Conservation (phyloP, 2,797 vertebrate genomes). For the Pseudochaenichthys georgianus region DNA sequence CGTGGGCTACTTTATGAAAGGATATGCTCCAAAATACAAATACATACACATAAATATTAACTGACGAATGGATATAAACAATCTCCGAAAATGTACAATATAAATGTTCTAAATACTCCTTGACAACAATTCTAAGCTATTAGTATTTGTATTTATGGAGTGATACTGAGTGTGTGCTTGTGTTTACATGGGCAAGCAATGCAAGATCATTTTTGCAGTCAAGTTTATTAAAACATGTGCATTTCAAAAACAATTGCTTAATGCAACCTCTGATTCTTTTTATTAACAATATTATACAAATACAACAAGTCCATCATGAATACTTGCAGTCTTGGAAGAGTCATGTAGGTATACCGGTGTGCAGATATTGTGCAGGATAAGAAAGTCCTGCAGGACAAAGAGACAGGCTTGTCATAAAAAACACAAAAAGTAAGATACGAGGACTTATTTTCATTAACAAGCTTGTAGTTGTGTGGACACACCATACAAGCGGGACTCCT, state of each 20-base stretch:
- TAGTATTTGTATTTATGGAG: neutral
- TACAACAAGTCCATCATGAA: too few species aligned
- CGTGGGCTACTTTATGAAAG: too few species aligned
- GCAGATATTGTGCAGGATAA: neutral
- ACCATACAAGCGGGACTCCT: conserved; percentile 7
- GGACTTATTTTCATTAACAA: neutral
- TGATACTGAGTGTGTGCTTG: neutral
- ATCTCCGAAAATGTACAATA: neutral
- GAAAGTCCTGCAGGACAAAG: neutral
- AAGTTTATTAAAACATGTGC: too few species aligned
- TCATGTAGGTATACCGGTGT: neutral
- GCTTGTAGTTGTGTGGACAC: neutral
- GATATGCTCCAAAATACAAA: neutral
- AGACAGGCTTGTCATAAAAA: neutral
- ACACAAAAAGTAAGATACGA: neutral
- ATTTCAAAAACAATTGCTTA: too few species aligned
- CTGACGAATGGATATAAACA: neutral
- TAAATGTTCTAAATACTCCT: neutral
- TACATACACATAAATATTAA: neutral
- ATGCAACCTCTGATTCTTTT: too few species aligned
- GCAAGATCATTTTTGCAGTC: too few species aligned
- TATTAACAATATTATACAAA: too few species aligned
- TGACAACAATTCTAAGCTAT: neutral
- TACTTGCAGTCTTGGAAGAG: neutral
- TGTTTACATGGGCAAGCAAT: neutral